phyloP scores from a whole-genome alignment of 2,113 vertebrate species.

The Gambusia affinis region DNA sequence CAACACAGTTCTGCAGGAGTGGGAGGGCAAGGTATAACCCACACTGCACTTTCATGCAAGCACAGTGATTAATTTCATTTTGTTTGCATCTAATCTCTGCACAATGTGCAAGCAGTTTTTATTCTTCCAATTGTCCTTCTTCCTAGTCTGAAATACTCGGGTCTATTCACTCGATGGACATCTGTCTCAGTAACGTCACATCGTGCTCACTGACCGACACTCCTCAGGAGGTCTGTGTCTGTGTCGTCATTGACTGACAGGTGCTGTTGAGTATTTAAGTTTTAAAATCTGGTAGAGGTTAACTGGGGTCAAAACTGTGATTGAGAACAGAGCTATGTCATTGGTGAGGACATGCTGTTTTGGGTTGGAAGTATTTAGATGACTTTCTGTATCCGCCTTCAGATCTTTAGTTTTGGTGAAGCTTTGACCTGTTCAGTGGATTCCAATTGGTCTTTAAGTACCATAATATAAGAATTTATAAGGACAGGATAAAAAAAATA shows the following conservation, averaged over 20 bases:
- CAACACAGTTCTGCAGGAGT: constrained; percentile 82
- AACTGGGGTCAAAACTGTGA: constrained; percentile 66
- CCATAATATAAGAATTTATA: background rate
- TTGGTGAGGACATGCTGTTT: background rate
- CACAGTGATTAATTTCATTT: background rate
- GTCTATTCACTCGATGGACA: constrained; percentile 30
- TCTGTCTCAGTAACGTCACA: constrained; percentile 45
- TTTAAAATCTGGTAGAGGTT: constrained; percentile 61
- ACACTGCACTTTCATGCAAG: background rate
- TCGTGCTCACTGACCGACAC: constrained; percentile 33
- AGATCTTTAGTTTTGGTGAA: background rate
- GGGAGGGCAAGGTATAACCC: constrained; percentile 84
- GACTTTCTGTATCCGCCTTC: background rate
- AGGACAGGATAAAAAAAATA: no score
- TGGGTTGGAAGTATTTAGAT: background rate
- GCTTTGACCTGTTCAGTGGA: background rate
- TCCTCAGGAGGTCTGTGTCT: constrained; percentile 58
- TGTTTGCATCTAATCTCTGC: background rate
- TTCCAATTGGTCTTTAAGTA: background rate
- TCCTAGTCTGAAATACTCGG: constrained; percentile 30
- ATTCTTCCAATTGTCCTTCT: constrained; percentile 20
- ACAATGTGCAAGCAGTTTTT: constrained; percentile 7
- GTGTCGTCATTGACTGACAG: constrained; percentile 59
- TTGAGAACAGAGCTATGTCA: constrained; percentile 10
- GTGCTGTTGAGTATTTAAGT: constrained; percentile 50